phyloP scores from a whole-genome alignment of 2,797 vertebrate species.

The Thamnophis elegans region DNA sequence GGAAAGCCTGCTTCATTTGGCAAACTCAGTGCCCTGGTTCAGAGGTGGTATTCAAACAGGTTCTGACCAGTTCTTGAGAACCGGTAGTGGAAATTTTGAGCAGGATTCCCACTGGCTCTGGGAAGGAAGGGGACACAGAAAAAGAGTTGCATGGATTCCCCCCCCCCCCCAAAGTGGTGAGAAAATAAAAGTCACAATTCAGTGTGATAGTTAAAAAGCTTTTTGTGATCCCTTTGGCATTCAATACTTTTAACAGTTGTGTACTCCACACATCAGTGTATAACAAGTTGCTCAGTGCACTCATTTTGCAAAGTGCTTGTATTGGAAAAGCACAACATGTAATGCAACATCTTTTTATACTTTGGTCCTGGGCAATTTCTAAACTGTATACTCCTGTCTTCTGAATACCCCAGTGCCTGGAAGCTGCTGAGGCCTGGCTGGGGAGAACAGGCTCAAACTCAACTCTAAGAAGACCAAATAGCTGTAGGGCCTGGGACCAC shows the following conservation, averaged over 20 bases:
- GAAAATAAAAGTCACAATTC: neutral
- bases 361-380: neutral
- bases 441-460: neutral
- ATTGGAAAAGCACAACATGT: neutral
- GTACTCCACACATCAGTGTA: neutral
- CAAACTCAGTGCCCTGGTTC: neutral
- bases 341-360: neutral
- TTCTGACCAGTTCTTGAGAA: too few species aligned
- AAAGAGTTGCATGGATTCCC: neutral
- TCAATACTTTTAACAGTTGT: neutral
- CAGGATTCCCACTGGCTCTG: neutral
- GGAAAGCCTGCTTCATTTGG: neutral
- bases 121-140: neutral
- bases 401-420: neutral
- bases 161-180: neutral
- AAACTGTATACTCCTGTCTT: neutral
- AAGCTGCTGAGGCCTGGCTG: neutral
- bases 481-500: neutral
- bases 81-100: too few species aligned
- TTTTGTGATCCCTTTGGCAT: slow-evolving; percentile 4
- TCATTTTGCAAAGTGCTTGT: neutral
- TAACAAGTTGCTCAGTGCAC: neutral
- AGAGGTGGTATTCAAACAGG: neutral
- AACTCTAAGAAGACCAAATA: neutral
- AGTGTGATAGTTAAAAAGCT: neutral